Base-by-base conservation (phyloP, 92 coral and sea anemone species). In the Diadumene lineata region DNA sequence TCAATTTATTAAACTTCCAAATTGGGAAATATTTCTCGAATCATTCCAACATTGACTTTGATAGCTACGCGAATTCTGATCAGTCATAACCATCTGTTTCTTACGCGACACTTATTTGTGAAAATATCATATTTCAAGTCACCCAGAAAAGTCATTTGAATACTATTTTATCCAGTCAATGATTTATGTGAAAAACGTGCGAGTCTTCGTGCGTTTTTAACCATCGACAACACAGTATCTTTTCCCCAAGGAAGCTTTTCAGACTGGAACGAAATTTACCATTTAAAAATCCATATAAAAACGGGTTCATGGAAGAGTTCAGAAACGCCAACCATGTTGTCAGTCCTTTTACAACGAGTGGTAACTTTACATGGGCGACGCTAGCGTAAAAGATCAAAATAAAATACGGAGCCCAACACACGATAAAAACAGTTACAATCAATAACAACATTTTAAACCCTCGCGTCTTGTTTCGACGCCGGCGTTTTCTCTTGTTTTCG, bases 331-430 rank as follows among this genome's bases (percentile, higher is more conserved):
- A 51, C 82, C 92, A 67, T 44, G 84, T 79, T 0, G 90, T 85
- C 25, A 86, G 62, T 0, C 84, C 93, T 75, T 85, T 87, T 1
- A 91, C 86, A 33, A 65, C 77, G 13, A 75, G 70, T 23, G 97
- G 89, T 44, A 88, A 78, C 28, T 25, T 77, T 9, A 78, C 71
- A 1, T 72, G 70, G 60, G 75, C 69, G 44, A 87, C 34, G 50
- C 93, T 84, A 6, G 90, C 80, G 73, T 88, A 91, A 46, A 91
- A 91, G 50, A 91, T 84, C 66, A 91, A 68, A 55, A 88, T 64
- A 70, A 91, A 91, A 53, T 91, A 88, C 27, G 97, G 97, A 26
- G 94, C 76, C 97, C 97, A 91, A 50, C 97, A 91, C 17, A 91
- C 69, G 24, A 91, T 74, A 50, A 91, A 91, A 7, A 88, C 97